Evolutionary conservation across 2,797 vertebrate species (phyloP).

Genomic region (Lacerta bilineata): DNA sequence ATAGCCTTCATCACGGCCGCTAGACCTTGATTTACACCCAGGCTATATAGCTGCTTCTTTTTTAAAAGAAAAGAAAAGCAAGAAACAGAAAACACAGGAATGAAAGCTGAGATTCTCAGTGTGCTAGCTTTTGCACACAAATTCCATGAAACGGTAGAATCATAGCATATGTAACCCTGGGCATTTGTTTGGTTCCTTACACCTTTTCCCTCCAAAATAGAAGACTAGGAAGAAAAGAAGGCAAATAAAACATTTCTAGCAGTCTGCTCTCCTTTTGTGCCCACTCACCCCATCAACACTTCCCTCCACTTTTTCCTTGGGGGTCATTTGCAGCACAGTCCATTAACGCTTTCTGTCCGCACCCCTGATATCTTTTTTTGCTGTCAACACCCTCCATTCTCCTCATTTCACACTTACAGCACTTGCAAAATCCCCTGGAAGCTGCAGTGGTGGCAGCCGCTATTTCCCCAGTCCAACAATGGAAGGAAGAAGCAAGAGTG

Average conservation of each 20-base stretch:
- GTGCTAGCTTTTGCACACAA: not conserved
- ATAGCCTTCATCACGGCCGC: too few relatives aligned
- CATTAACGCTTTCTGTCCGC: slow-evolving; percentile 29
- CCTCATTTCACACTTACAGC: slow-evolving; percentile 18
- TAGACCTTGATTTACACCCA: too few relatives aligned
- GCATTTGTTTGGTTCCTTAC: not conserved
- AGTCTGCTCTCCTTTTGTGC: not conserved
- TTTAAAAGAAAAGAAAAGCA: not conserved
- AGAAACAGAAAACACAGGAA: not conserved
- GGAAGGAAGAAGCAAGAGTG: not conserved
- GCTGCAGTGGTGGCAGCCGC: slow-evolving; percentile 1
- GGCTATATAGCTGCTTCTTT: not conserved
- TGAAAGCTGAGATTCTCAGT: not conserved
- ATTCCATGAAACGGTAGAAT: slow-evolving; percentile 4
- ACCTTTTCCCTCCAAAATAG: not conserved
- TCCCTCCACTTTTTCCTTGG: not conserved
- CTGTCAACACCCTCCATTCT: slow-evolving; percentile 25
- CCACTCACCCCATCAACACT: not conserved
- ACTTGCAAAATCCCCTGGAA: not conserved
- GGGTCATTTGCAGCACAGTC: not conserved
- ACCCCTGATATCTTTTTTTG: not conserved
- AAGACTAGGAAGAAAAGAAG: not conserved
- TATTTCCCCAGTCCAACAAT: slow-evolving; percentile 5
- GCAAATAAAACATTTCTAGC: not conserved
- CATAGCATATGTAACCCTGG: not conserved